Evolutionary conservation across 2,888 invertebrate species (phyloP), one percentile per base, ranked within the genome.

Genomic region (Pinctada fucata): DNA sequence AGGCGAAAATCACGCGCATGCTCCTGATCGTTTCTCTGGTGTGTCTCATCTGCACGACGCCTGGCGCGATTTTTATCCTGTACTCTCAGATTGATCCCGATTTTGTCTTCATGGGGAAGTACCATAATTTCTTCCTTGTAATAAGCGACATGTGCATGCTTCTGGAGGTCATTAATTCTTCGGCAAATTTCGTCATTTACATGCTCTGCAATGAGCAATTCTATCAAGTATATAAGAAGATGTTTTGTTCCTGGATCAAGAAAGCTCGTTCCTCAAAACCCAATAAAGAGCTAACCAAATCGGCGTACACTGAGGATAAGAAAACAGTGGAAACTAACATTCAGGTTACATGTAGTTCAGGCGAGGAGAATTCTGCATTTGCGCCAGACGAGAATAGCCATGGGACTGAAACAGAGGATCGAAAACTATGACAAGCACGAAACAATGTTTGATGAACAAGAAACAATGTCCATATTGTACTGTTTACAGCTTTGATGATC

Each of bases 121-220:
- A 84, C 67, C 84, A 84, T 73, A 85, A 85, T 74, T 45, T 85
- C 45, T 85, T 85, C 63, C 49, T 82, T n/a, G 82, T 80, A 0
- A 69, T 80, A 8, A 84, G 84, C 72, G 85, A 83, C 48, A 45
- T 84, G 2, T 80, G 78, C n/a, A 75, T 82, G 0, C 74, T 85
- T n/a, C 81, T 84, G 31, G 84, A 84, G 64, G 80, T 85, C 51
- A 64, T 82, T 8, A 85, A 85, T 69, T 81, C 84, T n/a, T 84
- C 82, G 2, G 72, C 81, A 31, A 85, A 85, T 75, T 85, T 85
- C 79, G 78, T 85, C 67, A 83, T 82, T 66, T 85, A 84, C 77
- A 85, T 85, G 83, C 72, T 82, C 31, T 73, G 81, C 6, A 85
- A 83, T 69, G 70, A 73, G 65, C 79, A 83, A 31, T 85, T 85